These are phyloP conservation scores for Leiothrix lutea DNA, from an alignment of 2,113 vertebrate genomes.

Conservation along the genomic window DNA sequence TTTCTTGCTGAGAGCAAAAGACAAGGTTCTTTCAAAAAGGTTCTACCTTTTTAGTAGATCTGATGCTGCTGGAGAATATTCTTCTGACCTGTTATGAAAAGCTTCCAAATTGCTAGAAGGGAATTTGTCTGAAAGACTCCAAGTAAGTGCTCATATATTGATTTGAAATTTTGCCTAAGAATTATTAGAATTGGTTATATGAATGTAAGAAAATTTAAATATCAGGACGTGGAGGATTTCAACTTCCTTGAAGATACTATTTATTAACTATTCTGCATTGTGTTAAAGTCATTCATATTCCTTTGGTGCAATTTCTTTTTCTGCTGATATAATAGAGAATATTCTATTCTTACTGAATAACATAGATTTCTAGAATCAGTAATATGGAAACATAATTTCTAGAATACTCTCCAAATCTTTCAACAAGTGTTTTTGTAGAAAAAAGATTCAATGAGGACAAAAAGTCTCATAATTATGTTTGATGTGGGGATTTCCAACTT, in stretches of 20 bases:
- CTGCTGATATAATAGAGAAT: neutral
- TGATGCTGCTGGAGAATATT: neutral
- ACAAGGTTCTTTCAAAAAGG: neutral
- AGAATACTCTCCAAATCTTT: neutral
- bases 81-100: neutral
- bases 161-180: neutral
- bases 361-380: conserved; percentile 6
- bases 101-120: neutral
- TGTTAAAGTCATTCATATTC: neutral
- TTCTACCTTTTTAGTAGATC: neutral
- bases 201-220: conserved; percentile 3
- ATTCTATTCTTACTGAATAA: neutral
- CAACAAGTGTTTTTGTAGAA: neutral
- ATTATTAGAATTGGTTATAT: neutral
- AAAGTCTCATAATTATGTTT: neutral
- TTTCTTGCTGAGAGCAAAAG: neutral
- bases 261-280: neutral
- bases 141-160: neutral
- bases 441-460: neutral
- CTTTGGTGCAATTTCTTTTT: neutral
- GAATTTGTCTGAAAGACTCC: neutral
- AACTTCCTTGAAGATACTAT: neutral
- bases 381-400: conserved; percentile 42
- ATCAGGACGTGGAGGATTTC: neutral
- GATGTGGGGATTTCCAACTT: neutral